Percentiles rank a stretch among this genome's conserved stretches.
Evolutionary conservation across 2,113 vertebrate genomes (phyloP).

Genomic region (Aspidoscelis tigris): DNA sequence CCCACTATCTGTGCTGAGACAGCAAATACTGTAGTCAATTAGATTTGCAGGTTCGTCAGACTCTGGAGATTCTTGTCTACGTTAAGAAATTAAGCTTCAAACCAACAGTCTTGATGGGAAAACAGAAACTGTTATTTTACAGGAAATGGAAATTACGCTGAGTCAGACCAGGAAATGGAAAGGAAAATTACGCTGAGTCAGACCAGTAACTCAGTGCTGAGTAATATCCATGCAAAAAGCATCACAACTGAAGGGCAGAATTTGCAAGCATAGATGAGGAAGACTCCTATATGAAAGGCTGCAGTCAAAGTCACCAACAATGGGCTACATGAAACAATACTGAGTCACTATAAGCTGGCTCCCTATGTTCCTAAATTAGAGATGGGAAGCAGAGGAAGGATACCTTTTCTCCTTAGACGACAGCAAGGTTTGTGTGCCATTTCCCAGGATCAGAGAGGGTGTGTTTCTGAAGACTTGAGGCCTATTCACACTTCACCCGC

Average conservation of each 20-base stretch:
- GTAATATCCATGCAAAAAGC: no score
- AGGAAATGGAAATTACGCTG: background rate
- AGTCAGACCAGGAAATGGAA: background rate
- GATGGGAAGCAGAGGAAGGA: no score
- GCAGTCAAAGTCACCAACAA: background rate
- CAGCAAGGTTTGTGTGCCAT: no score
- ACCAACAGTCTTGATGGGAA: background rate
- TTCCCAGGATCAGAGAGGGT: no score
- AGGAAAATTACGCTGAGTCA: background rate
- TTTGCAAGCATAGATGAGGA: no score
- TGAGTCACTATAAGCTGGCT: no score
- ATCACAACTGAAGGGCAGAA: no score
- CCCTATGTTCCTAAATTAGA: background rate
- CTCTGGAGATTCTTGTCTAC: constrained; percentile 1
- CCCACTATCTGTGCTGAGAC: background rate
- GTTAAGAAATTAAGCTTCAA: background rate
- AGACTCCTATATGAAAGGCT: background rate
- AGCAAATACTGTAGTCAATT: background rate
- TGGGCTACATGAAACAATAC: no score
- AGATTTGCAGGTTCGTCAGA: background rate
- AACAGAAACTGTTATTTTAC: background rate
- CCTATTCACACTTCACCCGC: no score
- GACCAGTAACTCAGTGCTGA: no score
- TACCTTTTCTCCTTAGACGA: no score
- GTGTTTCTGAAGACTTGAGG: no score